Conservation (phyloP, 2,113 vertebrate species). For the Otocyon megalotis region DNA sequence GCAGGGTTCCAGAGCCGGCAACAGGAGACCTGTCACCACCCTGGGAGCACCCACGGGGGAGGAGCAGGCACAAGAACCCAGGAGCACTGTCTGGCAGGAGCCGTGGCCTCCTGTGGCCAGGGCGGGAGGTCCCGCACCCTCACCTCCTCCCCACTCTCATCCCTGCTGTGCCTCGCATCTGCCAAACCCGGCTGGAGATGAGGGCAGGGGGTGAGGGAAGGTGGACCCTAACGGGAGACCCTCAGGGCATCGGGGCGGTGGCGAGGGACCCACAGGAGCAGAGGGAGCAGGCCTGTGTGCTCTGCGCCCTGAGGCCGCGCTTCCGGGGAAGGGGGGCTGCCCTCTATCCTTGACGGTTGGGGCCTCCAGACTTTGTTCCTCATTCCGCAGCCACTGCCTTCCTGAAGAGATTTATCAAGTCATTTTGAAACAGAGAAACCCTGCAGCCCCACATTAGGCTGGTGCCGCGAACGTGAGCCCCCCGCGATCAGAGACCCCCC, state of each 20-base stretch:
- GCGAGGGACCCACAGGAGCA: rapidly evolving
- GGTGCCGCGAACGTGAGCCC: neutral
- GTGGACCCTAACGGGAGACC: rapidly evolving
- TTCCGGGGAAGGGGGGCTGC: neutral
- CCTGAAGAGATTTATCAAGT: constrained; percentile 61
- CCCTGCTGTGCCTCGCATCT: neutral
- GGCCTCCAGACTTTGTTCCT: constrained; percentile 66
- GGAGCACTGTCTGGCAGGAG: neutral
- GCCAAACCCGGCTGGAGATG: neutral
- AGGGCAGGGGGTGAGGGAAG: rapidly evolving
- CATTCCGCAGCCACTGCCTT: constrained; percentile 35
- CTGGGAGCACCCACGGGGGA: rapidly evolving
- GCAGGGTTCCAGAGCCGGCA: neutral
- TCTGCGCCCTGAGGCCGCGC: rapidly evolving
- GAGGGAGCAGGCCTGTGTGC: rapidly evolving
- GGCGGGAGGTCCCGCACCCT: neutral
- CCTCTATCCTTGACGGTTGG: neutral
- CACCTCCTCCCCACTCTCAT: neutral
- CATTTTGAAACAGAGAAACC: constrained; percentile 62
- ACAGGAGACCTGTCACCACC: rapidly evolving
- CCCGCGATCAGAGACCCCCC: rapidly evolving
- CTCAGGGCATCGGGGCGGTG: rapidly evolving
- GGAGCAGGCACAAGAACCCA: neutral
- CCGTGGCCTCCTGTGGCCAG: neutral
- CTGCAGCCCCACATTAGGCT: neutral